Conservation (phyloP, 2,113 vertebrate genomes). For the Otus sunia region DNA sequence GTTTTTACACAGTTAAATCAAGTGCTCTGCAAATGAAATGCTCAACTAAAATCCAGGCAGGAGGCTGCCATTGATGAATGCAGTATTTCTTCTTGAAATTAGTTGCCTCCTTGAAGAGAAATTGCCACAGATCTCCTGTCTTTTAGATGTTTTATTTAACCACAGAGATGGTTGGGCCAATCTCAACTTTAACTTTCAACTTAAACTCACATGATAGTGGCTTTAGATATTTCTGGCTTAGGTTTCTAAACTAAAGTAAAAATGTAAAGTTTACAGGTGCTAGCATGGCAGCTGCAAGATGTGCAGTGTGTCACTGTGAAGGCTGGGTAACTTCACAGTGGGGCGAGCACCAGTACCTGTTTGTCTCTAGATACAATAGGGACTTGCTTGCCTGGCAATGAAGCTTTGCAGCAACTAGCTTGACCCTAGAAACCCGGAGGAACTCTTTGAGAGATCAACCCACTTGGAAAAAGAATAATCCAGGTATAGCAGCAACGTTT, state of each 20-base stretch:
- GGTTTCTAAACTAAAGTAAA: background rate
- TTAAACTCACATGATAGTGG: background rate
- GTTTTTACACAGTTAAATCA: background rate
- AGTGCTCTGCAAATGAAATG: background rate
- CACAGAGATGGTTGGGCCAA: background rate
- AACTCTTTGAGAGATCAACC: background rate
- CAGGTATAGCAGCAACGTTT: background rate
- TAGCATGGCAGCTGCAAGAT: background rate
- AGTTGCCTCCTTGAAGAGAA: background rate
- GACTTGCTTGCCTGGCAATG: background rate
- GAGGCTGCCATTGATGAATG: background rate
- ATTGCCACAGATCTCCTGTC: background rate
- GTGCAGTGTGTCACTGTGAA: background rate
- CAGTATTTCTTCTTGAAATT: background rate
- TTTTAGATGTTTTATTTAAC: background rate
- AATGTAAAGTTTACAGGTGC: background rate
- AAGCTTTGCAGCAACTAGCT: background rate
- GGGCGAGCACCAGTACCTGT: background rate
- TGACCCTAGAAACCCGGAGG: background rate
- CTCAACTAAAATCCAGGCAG: background rate
- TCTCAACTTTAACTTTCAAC: background rate
- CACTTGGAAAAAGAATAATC: background rate
- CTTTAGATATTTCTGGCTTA: background rate
- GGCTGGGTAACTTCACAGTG: background rate
- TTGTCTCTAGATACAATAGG: background rate